Conservation (phyloP, 2,113 vertebrate genomes). For the Nesospiza acunhae region DNA sequence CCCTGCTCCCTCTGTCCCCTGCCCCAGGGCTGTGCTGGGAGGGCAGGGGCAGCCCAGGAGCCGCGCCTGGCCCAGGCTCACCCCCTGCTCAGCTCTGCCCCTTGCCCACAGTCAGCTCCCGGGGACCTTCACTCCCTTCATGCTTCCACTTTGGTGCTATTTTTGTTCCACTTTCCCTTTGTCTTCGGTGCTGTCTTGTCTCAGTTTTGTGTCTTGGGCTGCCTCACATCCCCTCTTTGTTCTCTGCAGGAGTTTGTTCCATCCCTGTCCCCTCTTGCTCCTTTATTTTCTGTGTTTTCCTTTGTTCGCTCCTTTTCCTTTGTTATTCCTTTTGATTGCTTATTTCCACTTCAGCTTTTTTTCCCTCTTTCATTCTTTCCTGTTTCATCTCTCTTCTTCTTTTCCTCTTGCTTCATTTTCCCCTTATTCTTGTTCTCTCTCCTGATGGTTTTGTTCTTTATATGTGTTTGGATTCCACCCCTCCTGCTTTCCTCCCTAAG, state of each 20-base stretch:
- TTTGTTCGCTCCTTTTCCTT: background rate
- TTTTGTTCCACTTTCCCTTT: background rate
- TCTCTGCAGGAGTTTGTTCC: background rate
- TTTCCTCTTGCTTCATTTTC: background rate
- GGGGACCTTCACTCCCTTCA: background rate
- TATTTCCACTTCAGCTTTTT: background rate
- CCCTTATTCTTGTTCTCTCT: background rate
- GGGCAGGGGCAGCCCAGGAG: background rate
- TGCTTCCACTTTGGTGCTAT: background rate
- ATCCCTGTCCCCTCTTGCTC: background rate
- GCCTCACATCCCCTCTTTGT: background rate
- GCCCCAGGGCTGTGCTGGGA: fast-evolving
- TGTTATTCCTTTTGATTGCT: constrained; percentile 9
- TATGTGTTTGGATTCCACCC: background rate
- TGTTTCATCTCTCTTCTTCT: background rate
- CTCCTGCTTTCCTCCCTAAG: fast-evolving
- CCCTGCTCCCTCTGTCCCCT: background rate
- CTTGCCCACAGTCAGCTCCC: fast-evolving
- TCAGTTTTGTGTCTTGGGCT: background rate
- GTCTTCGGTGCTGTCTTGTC: background rate
- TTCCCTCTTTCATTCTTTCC: background rate
- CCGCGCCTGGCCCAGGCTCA: fast-evolving
- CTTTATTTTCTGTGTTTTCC: constrained; percentile 2
- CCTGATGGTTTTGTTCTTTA: background rate
- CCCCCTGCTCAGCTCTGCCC: background rate